Evolutionary conservation across 1,140 invertebrate genomes (phyloP).

Genomic region (Eurosta solidaginis): DNA sequence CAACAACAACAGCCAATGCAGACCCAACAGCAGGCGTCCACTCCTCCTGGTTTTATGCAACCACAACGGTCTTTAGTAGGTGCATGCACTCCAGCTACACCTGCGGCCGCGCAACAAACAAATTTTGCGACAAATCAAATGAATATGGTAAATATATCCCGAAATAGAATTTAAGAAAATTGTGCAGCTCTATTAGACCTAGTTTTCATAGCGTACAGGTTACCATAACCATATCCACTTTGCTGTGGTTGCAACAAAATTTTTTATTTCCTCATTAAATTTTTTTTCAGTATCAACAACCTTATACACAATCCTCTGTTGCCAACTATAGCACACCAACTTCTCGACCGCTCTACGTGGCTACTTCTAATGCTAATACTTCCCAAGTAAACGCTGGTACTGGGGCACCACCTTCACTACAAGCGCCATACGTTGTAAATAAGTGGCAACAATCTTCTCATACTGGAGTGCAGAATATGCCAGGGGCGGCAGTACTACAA

Average conservation of each 20-base stretch:
- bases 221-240: too few relatives aligned
- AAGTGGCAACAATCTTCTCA: conserved; percentile 35
- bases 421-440: conserved; percentile 38
- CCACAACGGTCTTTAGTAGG: not conserved
- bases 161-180: too few relatives aligned
- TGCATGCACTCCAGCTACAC: too few relatives aligned
- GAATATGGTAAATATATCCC: too few relatives aligned
- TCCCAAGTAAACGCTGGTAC: not conserved
- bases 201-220: too few relatives aligned
- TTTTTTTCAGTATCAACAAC: not conserved
- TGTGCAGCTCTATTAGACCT: too few relatives aligned
- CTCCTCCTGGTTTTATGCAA: conserved; percentile 39
- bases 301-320: conserved; percentile 33
- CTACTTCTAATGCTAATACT: conserved; percentile 37
- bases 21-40: conserved; percentile 40
- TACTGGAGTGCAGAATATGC: not conserved
- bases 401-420: conserved; percentile 43
- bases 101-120: too few relatives aligned
- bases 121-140: not conserved
- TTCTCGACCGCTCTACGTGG: conserved; percentile 48
- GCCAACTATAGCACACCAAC: conserved; percentile 23
- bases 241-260: too few relatives aligned
- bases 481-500: not conserved
- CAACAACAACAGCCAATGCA: conserved; percentile 15
- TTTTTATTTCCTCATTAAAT: too few relatives aligned